A percentile compares a stretch with the other conserved stretches of the same genome.
phyloP scores from a whole-genome alignment of 2,888 invertebrate genomes.

The Campoletis raptor region DNA sequence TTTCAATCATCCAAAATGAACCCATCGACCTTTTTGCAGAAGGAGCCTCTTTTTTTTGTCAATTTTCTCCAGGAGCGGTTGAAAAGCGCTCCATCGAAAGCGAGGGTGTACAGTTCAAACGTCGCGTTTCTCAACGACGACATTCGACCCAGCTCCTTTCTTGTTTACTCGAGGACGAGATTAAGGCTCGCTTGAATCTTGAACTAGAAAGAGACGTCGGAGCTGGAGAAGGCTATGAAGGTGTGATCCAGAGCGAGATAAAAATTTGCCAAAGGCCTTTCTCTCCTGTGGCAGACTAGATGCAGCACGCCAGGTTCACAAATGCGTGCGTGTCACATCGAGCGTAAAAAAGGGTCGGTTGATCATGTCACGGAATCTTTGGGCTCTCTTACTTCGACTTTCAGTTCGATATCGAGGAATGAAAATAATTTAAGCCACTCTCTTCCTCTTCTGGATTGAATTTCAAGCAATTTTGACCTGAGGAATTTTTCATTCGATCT shows the following conservation, averaged over 20 bases:
- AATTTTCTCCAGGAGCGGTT: conserved; percentile 37
- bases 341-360: conserved; percentile 51
- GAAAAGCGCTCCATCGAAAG: conserved; percentile 32
- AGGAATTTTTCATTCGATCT: background rate
- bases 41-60: conserved; percentile 3
- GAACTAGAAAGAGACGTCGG: background rate
- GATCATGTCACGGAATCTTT: conserved; percentile 41
- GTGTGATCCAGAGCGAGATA: conserved; percentile 15
- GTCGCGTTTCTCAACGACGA: conserved; percentile 36
- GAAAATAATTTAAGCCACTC: background rate
- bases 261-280: conserved; percentile 8
- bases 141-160: conserved; percentile 32
- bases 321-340: conserved; percentile 44
- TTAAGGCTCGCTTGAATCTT: conserved; percentile 38
- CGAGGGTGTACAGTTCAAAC: conserved; percentile 39
- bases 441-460: background rate
- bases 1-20: conserved; percentile 1
- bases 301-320: conserved; percentile 6
- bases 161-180: conserved; percentile 61
- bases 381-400: conserved; percentile 4
- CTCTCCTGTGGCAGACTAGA: background rate
- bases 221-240: conserved; percentile 28
- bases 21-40: conserved; percentile 24
- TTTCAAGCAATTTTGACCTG: background rate
- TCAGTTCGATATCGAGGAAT: background rate